These are phyloP conservation scores for Oscheius sp. DNA, from an alignment of 2,888 invertebrate genomes.

Conservation along the genomic window DNA sequence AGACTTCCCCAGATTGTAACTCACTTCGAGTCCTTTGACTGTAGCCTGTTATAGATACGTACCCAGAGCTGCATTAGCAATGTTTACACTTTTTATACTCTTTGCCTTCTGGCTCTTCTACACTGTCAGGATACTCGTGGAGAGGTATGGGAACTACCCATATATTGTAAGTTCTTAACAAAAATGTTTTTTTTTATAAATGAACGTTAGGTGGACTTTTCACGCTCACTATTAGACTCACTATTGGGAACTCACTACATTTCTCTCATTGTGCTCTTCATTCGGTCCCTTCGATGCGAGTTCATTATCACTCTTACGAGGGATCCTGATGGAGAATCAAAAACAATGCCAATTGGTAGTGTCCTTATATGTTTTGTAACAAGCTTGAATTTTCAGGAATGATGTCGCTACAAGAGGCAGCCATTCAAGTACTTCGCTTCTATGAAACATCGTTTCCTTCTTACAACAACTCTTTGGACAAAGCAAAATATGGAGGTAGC, in stretches of 20 bases:
- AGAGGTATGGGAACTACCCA: constrained; percentile 64
- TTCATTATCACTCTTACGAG: constrained; percentile 83
- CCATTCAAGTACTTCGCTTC: constrained; percentile 91
- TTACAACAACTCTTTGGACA: constrained; percentile 93
- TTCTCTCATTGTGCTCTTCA: constrained; percentile 90
- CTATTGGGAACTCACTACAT: constrained; percentile 76
- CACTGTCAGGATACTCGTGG: constrained; percentile 83
- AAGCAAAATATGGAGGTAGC: constrained; percentile 47
- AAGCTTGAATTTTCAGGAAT: constrained; percentile 44
- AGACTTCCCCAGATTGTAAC: constrained; percentile 65
- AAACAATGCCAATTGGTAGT: constrained; percentile 83
- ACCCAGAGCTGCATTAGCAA: constrained; percentile 61
- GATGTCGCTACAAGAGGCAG: constrained; percentile 92
- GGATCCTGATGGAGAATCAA: constrained; percentile 93
- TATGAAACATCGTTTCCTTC: constrained; percentile 96
- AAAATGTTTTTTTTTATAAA: constrained; percentile 10
- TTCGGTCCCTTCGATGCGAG: constrained; percentile 89
- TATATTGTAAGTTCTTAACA: constrained; percentile 45
- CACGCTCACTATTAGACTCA: constrained; percentile 91
- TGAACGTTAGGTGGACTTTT: constrained; percentile 85
- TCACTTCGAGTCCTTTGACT: neutral
- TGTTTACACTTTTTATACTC: constrained; percentile 84
- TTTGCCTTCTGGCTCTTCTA: constrained; percentile 99
- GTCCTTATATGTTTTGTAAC: too few species aligned
- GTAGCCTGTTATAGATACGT: constrained; percentile 44